Conservation (phyloP, 2,888 invertebrate species). For the Crematogaster levior region DNA sequence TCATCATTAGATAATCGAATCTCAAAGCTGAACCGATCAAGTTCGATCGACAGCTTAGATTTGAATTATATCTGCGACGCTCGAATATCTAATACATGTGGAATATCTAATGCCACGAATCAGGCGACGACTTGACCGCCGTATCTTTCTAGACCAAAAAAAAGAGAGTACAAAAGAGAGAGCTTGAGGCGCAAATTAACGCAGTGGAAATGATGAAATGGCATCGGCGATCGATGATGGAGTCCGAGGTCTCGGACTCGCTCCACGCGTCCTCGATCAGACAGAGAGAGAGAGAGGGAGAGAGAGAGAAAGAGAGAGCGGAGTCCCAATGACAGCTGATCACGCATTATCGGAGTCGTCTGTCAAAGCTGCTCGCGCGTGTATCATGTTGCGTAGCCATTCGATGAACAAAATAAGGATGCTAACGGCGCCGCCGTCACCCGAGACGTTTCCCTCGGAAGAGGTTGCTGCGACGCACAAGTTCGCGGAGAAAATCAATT, state of each 20-base stretch:
- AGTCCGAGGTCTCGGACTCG: background rate
- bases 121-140: background rate
- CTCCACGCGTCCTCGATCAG: constrained; percentile 22
- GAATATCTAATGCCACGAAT: background rate
- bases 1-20: too few species aligned
- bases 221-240: constrained; percentile 9
- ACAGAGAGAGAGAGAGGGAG: background rate
- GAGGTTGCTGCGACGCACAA: constrained; percentile 43
- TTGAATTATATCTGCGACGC: background rate
- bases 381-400: too few species aligned
- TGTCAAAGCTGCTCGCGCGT: constrained; percentile 37
- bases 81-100: background rate
- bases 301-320: constrained; percentile 4
- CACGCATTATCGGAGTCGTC: constrained; percentile 16
- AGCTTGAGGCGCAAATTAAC: background rate
- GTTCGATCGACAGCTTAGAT: too few species aligned
- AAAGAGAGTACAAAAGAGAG: background rate
- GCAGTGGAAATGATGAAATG: background rate
- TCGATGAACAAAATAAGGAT: constrained; percentile 58
- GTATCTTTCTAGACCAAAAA: background rate
- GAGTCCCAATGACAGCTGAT: constrained; percentile 52
- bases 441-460: constrained; percentile 34
- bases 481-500: constrained; percentile 77
- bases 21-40: too few species aligned
- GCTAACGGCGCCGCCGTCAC: background rate